Evolutionary conservation across 2,888 invertebrate species (phyloP), one percentile per base, ranked within the genome.

Genomic region (Argynnis bischoffii): DNA sequence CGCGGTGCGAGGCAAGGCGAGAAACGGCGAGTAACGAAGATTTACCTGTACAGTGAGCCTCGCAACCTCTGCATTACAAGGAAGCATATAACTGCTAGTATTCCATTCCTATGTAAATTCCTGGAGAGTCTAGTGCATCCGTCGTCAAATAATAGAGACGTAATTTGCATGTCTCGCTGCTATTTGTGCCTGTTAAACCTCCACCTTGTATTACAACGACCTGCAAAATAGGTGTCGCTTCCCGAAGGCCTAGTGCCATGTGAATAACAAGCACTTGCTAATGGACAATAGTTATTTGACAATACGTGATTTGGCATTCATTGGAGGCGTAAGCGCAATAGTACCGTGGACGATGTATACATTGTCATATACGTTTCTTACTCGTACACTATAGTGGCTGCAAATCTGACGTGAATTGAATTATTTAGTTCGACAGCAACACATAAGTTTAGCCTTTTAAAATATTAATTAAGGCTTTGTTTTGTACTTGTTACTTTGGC

Each of bases 81-180:
- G 86, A 85, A 85, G 80, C 83, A 75, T 76, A 81, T 86, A 87
- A 88, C 88, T 88, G 83, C 86, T 80, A 60, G 55, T 55, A 77
- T 78, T 77, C 88, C 83, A 90, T 91, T 91, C 85, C 90, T 91
- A 91, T 92, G 92, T 89, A 87, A 92, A 92, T 92, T 83, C 78
- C 78, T 71, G 41, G 11, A 53, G 51, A 61, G 61, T 35, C 71
- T 73, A 79, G 79, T 80, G 85, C 85, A 87, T 85, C 83, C 86
- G 83, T 83, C 82, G 81, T 76, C 80, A 82, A 84, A 88, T 89
- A 90, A 88, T 90, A 83, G 82, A 82, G 82, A 75, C 79, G 74
- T 82, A 84, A 91, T 92, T 90, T 90, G 89, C 90, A 89, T 89
- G 85, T 84, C 82, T 83, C 83, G 79, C 80, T 82, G 84, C 82